Percentiles rank a stretch among this genome's conserved stretches.
These are phyloP conservation scores for Planococcus citri DNA, from an alignment of 1,140 invertebrate species.

Conservation along the genomic window DNA sequence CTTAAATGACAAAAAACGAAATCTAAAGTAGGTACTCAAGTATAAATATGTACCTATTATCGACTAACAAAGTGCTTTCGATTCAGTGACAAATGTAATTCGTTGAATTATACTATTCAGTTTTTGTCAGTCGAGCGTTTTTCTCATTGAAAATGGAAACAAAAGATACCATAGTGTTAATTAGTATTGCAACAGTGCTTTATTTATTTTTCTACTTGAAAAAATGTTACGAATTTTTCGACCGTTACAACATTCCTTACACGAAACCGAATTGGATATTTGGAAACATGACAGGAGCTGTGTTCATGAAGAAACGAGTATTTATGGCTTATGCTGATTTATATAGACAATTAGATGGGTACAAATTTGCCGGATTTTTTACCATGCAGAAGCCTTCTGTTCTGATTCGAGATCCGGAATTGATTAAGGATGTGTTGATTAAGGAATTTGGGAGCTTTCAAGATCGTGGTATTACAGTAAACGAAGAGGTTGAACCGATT, in stretches of 20 bases:
- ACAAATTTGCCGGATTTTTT: constrained; percentile 25
- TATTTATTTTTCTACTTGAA: constrained; percentile 13
- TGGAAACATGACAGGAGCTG: constrained; percentile 21
- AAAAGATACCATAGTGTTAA: too few relatives aligned
- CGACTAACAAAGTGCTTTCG: too few relatives aligned
- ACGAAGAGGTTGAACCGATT: constrained; percentile 39
- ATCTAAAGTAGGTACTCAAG: too few relatives aligned
- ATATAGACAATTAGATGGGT: constrained; percentile 8
- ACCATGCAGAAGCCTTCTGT: constrained; percentile 30
- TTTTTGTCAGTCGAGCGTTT: too few relatives aligned
- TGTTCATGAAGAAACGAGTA: constrained; percentile 11
- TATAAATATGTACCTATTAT: too few relatives aligned
- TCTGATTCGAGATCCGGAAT: constrained; percentile 35
- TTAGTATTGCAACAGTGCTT: neutral
- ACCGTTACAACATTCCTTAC: neutral
- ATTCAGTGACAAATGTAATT: too few relatives aligned
- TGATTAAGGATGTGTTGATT: constrained; percentile 38
- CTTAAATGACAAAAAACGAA: too few relatives aligned
- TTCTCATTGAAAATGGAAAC: too few relatives aligned
- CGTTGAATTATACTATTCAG: too few relatives aligned
- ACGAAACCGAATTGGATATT: neutral
- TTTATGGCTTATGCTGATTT: constrained; percentile 15
- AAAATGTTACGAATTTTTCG: constrained; percentile 18
- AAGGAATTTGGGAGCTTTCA: constrained; percentile 38
- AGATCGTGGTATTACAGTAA: constrained; percentile 32